phyloP scores from a whole-genome alignment of 1,140 invertebrate species.

The Gonioctena quinquepunctata region DNA sequence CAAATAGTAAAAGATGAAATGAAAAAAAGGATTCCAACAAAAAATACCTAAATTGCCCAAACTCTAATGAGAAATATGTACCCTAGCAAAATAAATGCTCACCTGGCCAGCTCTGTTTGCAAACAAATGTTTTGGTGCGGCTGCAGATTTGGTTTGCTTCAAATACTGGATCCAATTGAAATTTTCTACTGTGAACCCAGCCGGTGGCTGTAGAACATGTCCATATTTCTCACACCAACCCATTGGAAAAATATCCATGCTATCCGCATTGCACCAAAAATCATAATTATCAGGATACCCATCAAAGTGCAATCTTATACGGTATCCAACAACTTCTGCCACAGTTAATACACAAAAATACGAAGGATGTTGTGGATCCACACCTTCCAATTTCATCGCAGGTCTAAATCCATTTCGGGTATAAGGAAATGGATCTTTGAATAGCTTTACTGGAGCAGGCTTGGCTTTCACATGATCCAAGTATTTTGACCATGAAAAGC shows the following conservation, averaged over 20 bases:
- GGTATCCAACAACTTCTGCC: constrained; percentile 79
- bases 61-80: too few species aligned
- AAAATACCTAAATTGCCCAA: too few species aligned
- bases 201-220: constrained; percentile 75
- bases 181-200: constrained; percentile 62
- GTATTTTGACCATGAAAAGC: constrained; percentile 78
- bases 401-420: constrained; percentile 74
- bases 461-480: constrained; percentile 72
- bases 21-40: too few species aligned
- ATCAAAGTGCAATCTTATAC: constrained; percentile 90
- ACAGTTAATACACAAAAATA: constrained; percentile 88
- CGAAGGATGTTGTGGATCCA: constrained; percentile 89
- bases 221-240: constrained; percentile 90
- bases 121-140: constrained; percentile 82
- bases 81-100: constrained; percentile 47
- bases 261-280: constrained; percentile 93
- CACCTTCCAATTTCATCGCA: constrained; percentile 92
- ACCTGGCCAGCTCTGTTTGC: constrained; percentile 64
- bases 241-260: constrained; percentile 86
- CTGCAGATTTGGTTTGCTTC: constrained; percentile 72
- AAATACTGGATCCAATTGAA: constrained; percentile 90
- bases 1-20: too few species aligned
- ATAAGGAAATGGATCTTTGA: constrained; percentile 76
- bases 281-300: constrained; percentile 88
- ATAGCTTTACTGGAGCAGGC: constrained; percentile 75